Conservation (phyloP, 2,113 vertebrate species). For the Pygoscelis antarcticus region DNA sequence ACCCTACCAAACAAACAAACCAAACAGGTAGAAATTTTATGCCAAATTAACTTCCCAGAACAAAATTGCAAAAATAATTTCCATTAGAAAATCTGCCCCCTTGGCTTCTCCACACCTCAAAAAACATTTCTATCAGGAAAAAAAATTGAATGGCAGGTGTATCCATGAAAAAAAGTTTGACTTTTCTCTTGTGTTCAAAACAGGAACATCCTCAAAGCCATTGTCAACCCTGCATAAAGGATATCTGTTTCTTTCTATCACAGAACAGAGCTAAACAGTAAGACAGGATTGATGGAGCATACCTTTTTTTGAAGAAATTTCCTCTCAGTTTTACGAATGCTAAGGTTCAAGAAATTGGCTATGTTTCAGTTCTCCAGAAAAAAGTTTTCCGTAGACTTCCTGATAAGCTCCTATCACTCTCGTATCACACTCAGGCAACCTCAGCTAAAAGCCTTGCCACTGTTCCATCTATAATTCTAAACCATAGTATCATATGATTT, state of each 20-base stretch:
- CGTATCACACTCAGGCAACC: not conserved
- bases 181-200: not conserved
- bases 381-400: not conserved
- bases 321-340: not conserved
- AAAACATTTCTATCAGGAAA: not conserved
- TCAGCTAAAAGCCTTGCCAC: not conserved
- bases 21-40: not conserved
- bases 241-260: not conserved
- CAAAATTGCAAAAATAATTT: not conserved
- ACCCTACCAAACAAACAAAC: not conserved
- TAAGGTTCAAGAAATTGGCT: not conserved
- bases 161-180: not conserved
- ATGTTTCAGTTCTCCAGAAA: not conserved
- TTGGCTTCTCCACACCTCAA: not conserved
- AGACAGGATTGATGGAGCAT: not conserved
- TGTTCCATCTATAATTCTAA: not conserved
- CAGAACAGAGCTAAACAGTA: not conserved
- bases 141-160: not conserved
- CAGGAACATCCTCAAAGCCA: not conserved
- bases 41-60: not conserved
- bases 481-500: not conserved
- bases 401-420: not conserved
- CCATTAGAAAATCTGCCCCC: not conserved
- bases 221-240: not conserved
- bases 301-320: not conserved